Evolutionary conservation across 2,888 invertebrate genomes (phyloP), one percentile per base, ranked within the genome.

Genomic region (Eledona agricola): DNA sequence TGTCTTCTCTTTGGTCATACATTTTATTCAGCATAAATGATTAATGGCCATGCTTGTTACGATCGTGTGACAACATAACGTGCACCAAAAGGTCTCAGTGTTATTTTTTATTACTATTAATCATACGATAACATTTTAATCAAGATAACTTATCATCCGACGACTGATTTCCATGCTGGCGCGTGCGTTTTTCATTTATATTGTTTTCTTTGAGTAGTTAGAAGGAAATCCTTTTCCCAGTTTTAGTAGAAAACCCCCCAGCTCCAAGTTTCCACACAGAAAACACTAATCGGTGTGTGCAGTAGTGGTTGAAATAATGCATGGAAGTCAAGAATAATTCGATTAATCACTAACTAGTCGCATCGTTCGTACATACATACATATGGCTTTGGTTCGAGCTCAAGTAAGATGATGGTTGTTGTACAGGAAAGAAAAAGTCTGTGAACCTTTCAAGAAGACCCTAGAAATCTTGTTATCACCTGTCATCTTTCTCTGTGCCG

Each of bases 401-500:
- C 68, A 72, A 75, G 75, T 76, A 75, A 76, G 76, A 76, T 76
- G 75, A 76, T 76, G 75, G 75, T 74, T 76, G 75, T 75, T 69
- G 66, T 71, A 67, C 74, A 77, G 77, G 82, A 84, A 83, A 82
- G 80, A 82, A 78, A 83, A 83, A 82, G 80, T 79, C 77, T 84
- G 84, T 82, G 83, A 84, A 79, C 84, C 85, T 81, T 85, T 85
- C 83, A 86, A 85, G 85, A 85, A 84, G 80, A 85, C 85, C 78
- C 82, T 85, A 80, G 85, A 85, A 83, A 82, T 85, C 79, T 82
- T 86, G 79, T 80, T 86, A 81, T 83, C 85, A 81, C 85, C 86
- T 78, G 85, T 86, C 82, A 85, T 85, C 81, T 86, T 86, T 84
- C 83, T 86, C 79, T 86, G 83, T 81, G 86, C 86, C 77, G 86